Conservation (phyloP, 2,888 invertebrate genomes). For the Gymnoscelis rufifasciata region DNA sequence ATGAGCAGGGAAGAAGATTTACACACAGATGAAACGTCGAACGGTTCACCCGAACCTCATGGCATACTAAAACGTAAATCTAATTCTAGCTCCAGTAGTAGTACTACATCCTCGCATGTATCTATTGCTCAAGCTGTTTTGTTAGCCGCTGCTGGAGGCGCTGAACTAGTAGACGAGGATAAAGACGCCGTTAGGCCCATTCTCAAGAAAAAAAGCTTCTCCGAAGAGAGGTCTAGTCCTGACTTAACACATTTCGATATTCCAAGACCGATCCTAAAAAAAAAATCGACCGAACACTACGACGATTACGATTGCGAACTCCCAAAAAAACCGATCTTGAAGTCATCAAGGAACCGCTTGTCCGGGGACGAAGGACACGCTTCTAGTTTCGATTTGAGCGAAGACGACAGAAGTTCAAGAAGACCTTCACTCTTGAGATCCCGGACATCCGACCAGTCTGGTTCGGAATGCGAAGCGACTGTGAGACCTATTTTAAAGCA, state of each 20-base stretch:
- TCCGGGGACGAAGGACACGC: constrained; percentile 81
- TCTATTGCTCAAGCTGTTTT: constrained; percentile 84
- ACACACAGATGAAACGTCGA: constrained; percentile 80
- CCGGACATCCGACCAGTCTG: constrained; percentile 74
- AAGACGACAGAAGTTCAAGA: constrained; percentile 76
- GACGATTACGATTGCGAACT: constrained; percentile 86
- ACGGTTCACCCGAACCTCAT: constrained; percentile 84
- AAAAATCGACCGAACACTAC: constrained; percentile 89
- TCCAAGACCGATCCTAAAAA: constrained; percentile 90
- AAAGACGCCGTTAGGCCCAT: constrained; percentile 85
- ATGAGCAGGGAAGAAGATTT: constrained; percentile 82
- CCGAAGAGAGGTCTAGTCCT: constrained; percentile 81
- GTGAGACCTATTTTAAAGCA: constrained; percentile 84
- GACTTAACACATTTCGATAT: constrained; percentile 68
- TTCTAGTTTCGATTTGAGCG: constrained; percentile 77
- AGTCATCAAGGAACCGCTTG: constrained; percentile 81
- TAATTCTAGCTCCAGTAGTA: constrained; percentile 83
- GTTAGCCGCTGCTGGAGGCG: constrained; percentile 81
- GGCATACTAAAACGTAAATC: constrained; percentile 89
- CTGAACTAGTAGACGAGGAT: constrained; percentile 76
- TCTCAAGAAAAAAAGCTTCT: constrained; percentile 89
- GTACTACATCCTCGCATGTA: constrained; percentile 82
- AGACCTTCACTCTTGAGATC: constrained; percentile 78
- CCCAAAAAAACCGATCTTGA: constrained; percentile 87
- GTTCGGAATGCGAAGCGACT: constrained; percentile 77